Base-by-base conservation (phyloP, 2,888 invertebrate species). In the Andrena bicolor region DNA sequence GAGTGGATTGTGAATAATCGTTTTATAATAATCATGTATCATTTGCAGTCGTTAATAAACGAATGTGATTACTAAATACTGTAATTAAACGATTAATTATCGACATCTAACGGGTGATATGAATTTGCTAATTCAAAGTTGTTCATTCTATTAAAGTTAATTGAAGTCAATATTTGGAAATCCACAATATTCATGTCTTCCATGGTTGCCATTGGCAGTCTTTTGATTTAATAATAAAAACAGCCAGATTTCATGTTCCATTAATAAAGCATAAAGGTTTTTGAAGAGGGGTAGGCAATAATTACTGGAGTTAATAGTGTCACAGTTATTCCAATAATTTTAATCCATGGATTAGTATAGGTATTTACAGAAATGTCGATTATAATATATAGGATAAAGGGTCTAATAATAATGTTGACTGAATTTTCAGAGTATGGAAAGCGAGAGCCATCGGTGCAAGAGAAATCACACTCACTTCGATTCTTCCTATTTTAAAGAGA, bases 41-140 rank as follows among this genome's bases (percentile, higher is more conserved):
- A 41, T 41, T 16, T 41, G 41, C 13, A 41, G 41, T 13, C 1
- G 13, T 41, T 13, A 41, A 41, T 41, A 41, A 41, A 41, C 13
- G 4, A 41, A 41, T 41, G 20, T 2, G 20, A 53, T 2, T 53
- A 53, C 23, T 53, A 10, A 20, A 53, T 20, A 23, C 20, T 8
- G 20, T 53, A 53, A 53, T 53, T 8, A 53, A 8, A 51, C n/a
- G 51, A 53, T 53, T 53, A 53, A 41, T 41, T 41, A 41, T 41
- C 41, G 16, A 41, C 20, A 20, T 20, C 8, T 20, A 51, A 51
- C n/a, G 20, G 7, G 58, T 28, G 58, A 58, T 6, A 28, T 28
- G 16, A 28, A 58, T 58, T 10, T 13, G 10, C 0, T 26, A 58
- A 13, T 8, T 28, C 16, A 58, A 13, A 28, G 28, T 58, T 16